These are phyloP conservation scores for Encarsia formosa DNA, from an alignment of 2,888 invertebrate species.

Conservation along the genomic window DNA sequence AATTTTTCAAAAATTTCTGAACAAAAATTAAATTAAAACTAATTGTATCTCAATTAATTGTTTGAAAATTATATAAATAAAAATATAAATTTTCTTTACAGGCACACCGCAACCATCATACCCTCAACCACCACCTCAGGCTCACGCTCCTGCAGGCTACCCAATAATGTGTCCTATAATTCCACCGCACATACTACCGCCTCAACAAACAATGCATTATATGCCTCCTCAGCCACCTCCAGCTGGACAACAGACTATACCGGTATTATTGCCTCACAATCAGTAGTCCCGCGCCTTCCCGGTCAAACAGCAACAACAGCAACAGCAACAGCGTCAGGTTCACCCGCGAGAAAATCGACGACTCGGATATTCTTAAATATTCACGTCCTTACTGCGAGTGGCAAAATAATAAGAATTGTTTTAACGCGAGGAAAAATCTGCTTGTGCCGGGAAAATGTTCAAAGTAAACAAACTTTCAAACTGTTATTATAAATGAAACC, in stretches of 20 bases:
- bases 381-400: slow-evolving; percentile 10
- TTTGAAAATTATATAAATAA: too few relatives aligned
- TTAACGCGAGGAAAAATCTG: slow-evolving; percentile 18
- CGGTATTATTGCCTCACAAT: slow-evolving; percentile 52
- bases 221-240: slow-evolving; percentile 54
- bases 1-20: too few relatives aligned
- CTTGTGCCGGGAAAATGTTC: slow-evolving; percentile 23
- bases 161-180: slow-evolving; percentile 61
- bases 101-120: slow-evolving; percentile 54
- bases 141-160: slow-evolving; percentile 53
- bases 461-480: too few relatives aligned
- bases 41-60: too few relatives aligned
- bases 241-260: slow-evolving; percentile 50
- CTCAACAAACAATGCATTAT: slow-evolving; percentile 57
- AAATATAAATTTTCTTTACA: slow-evolving; percentile 5
- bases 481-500: too few relatives aligned
- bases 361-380: slow-evolving; percentile 22
- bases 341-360: slow-evolving; percentile 18
- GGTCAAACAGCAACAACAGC: slow-evolving; percentile 23
- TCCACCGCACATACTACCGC: slow-evolving; percentile 49
- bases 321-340: slow-evolving; percentile 13
- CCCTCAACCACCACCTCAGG: slow-evolving; percentile 59
- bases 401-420: slow-evolving; percentile 11
- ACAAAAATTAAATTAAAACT: too few relatives aligned
- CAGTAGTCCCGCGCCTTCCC: slow-evolving; percentile 46